Evolutionary conservation across 2,797 vertebrate genomes (phyloP).

Genomic region (Chloroceryle inda): DNA sequence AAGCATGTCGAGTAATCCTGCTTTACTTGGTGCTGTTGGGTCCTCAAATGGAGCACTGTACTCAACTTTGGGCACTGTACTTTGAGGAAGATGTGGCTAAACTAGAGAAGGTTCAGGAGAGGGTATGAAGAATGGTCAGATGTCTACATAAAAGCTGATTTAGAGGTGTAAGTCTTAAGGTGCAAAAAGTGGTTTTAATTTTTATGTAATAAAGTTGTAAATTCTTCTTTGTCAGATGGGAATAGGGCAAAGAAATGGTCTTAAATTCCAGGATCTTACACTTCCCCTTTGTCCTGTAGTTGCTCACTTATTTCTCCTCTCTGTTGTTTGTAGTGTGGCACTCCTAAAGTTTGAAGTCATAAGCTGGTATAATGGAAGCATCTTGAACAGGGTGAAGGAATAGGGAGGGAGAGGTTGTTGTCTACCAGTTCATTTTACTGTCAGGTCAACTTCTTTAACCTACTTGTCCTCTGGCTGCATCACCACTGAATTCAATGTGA

Average conservation of each 20-base stretch:
- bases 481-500: neutral
- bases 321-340: neutral
- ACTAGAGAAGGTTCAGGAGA: neutral
- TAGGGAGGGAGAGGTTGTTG: neutral
- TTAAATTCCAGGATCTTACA: neutral
- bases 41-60: neutral
- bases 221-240: neutral
- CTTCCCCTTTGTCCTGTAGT: neutral
- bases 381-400: neutral
- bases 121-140: neutral
- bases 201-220: neutral
- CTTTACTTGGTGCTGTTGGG: neutral
- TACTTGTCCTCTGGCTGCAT: neutral
- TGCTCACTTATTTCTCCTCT: neutral
- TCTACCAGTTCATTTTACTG: neutral
- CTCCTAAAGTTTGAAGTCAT: neutral
- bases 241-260: neutral
- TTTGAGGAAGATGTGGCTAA: neutral
- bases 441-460: neutral
- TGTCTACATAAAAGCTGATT: neutral
- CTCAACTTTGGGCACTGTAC: neutral
- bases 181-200: neutral
- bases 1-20: neutral
- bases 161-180: neutral
- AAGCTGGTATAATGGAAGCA: neutral